A percentile compares a stretch with the other conserved stretches of the same genome.
phyloP scores from a whole-genome alignment of 2,113 vertebrate species.

The rabbit (Oryctolagus cuniculus) region mOryCun1.1 NC_091438.1:97577001-97577500 shows the following conservation, averaged over 20 bases:
- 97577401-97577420: constrained; percentile 10
- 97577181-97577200: not conserved
- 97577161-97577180: not conserved
- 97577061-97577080: not conserved
- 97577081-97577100: not conserved
- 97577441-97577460: not conserved
- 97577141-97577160: not conserved
- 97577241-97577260: not conserved
- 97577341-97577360: constrained; percentile 54
- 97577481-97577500: constrained; percentile 56
- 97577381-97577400: constrained; percentile 52
- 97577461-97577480: not conserved
- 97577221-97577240: constrained; percentile 30
- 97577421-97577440: constrained; percentile 29
- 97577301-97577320: not conserved
- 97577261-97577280: constrained; percentile 33
- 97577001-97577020: not conserved
- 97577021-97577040: not conserved
- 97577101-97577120: constrained; percentile 46
- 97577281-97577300: constrained; percentile 14
- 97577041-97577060: constrained; percentile 2
- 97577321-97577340: constrained; percentile 47
- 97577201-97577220: constrained; percentile 22
- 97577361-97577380: constrained; percentile 37
- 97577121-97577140: not conserved